These are phyloP conservation scores for Vidua chalybeata DNA, from an alignment of 2,113 vertebrate species.

Conservation along the genomic window DNA sequence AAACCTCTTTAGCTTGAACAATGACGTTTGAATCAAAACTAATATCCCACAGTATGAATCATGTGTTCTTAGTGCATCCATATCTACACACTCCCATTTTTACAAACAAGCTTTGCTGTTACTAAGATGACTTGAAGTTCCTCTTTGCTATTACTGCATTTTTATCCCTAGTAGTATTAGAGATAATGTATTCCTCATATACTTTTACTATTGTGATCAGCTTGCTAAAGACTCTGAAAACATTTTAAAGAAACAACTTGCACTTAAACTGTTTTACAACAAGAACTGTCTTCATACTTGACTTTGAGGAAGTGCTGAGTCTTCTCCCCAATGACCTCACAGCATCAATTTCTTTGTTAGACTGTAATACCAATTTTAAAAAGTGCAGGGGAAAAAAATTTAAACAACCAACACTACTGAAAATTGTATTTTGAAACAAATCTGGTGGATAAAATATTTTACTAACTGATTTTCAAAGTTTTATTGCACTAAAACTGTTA, in stretches of 20 bases:
- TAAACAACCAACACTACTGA: neutral
- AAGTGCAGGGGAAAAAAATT: neutral
- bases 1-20: neutral
- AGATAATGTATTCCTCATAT: neutral
- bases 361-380: neutral
- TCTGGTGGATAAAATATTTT: neutral
- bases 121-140: neutral
- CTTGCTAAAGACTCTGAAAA: neutral
- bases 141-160: neutral
- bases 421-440: neutral
- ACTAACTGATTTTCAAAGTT: neutral
- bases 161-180: neutral
- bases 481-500: neutral
- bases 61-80: neutral
- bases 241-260: neutral
- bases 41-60: neutral
- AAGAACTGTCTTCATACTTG: neutral
- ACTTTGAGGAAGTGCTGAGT: neutral
- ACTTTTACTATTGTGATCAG: neutral
- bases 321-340: neutral
- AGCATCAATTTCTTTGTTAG: neutral
- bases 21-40: neutral
- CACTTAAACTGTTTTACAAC: neutral
- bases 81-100: neutral
- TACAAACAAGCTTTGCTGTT: neutral